A percentile compares a stretch with the other conserved stretches of the same genome.
Evolutionary conservation across 2,113 vertebrate genomes (phyloP).

Genomic region (Epinephelus fuscoguttatus): DNA sequence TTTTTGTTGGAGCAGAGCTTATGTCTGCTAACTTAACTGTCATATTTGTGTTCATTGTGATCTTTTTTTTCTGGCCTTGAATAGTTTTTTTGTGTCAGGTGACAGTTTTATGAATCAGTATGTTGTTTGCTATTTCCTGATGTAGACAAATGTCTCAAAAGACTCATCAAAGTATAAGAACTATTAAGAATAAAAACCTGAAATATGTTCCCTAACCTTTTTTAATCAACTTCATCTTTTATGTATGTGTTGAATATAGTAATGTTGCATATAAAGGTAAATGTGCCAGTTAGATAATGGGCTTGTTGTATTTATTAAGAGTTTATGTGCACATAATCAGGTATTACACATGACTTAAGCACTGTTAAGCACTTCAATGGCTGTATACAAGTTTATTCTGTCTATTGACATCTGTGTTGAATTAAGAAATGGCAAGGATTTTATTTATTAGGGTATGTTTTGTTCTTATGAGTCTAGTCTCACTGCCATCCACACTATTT

Average conservation of each 20-base stretch:
- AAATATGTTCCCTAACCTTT: neutral
- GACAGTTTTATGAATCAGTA: constrained; percentile 25
- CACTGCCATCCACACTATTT: neutral
- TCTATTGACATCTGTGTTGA: neutral
- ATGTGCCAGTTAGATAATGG: neutral
- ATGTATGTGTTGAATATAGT: neutral
- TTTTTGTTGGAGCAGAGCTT: constrained; percentile 20
- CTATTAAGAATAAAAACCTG: constrained; percentile 1
- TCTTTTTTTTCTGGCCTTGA: constrained; percentile 2
- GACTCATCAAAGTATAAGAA: neutral
- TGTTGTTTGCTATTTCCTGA: constrained; percentile 12
- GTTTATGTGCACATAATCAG: neutral
- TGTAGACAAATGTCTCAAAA: neutral
- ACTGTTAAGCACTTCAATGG: too few species aligned
- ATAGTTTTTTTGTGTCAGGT: constrained; percentile 7
- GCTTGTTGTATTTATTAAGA: neutral
- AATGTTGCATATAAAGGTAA: neutral
- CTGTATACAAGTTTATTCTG: neutral
- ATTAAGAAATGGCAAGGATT: neutral
- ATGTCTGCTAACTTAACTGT: neutral
- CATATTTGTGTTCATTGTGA: constrained; percentile 19
- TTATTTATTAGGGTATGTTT: neutral
- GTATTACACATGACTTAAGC: neutral
- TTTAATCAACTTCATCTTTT: neutral
- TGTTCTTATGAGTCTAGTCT: neutral